Conservation (phyloP, 2,888 invertebrate genomes). For the Limnephilus rhombicus region DNA sequence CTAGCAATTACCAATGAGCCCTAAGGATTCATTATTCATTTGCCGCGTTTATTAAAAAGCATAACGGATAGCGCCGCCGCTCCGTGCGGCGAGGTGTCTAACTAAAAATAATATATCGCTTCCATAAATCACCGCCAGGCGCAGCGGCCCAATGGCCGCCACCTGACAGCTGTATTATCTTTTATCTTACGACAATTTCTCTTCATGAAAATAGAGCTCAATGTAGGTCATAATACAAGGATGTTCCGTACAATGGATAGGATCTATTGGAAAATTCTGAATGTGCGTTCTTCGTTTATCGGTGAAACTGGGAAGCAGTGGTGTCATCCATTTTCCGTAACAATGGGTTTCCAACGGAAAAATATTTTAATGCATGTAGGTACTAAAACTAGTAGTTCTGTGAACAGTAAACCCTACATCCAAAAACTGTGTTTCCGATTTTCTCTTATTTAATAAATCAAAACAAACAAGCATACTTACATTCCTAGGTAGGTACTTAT, state of each 20-base stretch:
- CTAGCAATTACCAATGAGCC: conserved; percentile 12
- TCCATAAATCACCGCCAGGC: conserved; percentile 60
- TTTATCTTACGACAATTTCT: conserved; percentile 43
- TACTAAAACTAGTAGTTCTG: too few relatives aligned
- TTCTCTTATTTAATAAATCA: too few relatives aligned
- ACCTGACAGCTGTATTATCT: conserved; percentile 45
- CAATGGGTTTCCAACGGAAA: background rate
- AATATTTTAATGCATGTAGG: too few relatives aligned
- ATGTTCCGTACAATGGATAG: background rate
- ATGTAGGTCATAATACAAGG: background rate
- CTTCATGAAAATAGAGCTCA: conserved; percentile 38
- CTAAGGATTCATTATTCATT: conserved; percentile 50
- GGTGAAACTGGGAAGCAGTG: background rate
- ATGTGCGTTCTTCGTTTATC: background rate
- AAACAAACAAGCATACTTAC: too few relatives aligned
- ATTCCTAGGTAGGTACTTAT: too few relatives aligned
- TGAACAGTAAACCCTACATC: too few relatives aligned
- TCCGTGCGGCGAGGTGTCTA: conserved; percentile 52
- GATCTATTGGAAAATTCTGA: background rate
- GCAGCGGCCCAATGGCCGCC: conserved; percentile 46
- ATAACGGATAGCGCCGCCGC: conserved; percentile 41
- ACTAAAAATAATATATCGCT: conserved; percentile 63
- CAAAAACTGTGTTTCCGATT: too few relatives aligned
- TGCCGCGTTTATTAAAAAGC: conserved; percentile 60
- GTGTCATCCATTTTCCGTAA: background rate